Base-by-base conservation (phyloP, 2,113 vertebrate genomes). In the Xyrauchen texanus region DNA sequence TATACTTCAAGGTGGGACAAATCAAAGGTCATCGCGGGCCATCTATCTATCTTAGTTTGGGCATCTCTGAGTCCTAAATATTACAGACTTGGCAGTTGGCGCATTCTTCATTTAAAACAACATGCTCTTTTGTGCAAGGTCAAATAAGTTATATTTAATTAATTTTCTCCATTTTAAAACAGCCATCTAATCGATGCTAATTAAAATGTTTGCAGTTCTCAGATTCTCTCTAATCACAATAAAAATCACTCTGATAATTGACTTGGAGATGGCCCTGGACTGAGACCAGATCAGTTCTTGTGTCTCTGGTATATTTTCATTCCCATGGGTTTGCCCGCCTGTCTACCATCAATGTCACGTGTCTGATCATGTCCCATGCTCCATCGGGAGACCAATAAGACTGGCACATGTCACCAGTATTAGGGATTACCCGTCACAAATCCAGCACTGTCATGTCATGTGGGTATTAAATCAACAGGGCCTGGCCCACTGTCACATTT, bases 381-480 rank as follows among this genome's bases (percentile, higher is more conserved):
- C 52, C 67, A 60, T 47, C 15, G 74, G 60, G 60, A 64, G 15
- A 13, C 42, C 46, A 57, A 62, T 21, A 55, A 63, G 49, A 84
- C 46, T n/a, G 57, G 45, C 83, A 82, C 57, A 21, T 82, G 77
- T 82, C 71, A 67, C 10, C 71, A 42, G 52, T 76, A 70, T 42
- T 53, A 61, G 66, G 70, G 67, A 73, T 81, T 65, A 55, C 69
- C 74, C 53, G 10, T 73, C 57, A 34, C 45, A 58, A 46, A 62
- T 42, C 47, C 68, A 78, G 47, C 66, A 47, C 63, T 62, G 58
- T 57, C 58, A 34, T 34, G 21, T 34, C 21, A 67, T 70, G 67
- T n/a, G 47, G 9, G 53, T 9, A 64, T 51, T 75, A 76, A 51
- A 55, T 34, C 21, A 34, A 34, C 21, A 34, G 21, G 21, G 21